Base-by-base conservation (phyloP, 2,797 vertebrate genomes). In the Sebastiscus tertius region DNA sequence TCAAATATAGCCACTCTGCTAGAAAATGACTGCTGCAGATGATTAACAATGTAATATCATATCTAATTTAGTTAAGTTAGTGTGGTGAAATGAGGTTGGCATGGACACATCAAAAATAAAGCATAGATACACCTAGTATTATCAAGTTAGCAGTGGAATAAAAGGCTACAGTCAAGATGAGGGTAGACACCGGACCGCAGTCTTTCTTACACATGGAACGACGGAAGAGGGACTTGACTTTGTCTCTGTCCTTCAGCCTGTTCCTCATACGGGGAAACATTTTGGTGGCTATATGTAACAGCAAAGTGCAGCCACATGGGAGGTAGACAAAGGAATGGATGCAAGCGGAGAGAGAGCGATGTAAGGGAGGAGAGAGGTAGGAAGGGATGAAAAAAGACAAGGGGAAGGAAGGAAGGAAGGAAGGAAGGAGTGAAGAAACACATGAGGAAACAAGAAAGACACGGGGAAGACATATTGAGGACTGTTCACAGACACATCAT, bases 191-290 rank as follows among this genome's bases (percentile, higher is more conserved):
- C 1, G 14, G 62, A 78, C 75, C 63, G n/a, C 61, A 77, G 75
- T 83, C 54, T 84, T 83, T 87, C 93, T 95, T 95, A 95, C 94
- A 95, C 90, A 92, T 87, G 75, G 94, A 94, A 85, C 92, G 94
- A 74, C 87, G 93, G 86, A 94, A 94, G 91, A 95, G 79, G 87
- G 91, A 94, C 90, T 97, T 98, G 97, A 97, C 96, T 98, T 97
- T 98, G 96, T 98, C 97, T 96, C 96, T 97, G 96, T 98, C 97
- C 97, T 97, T 98, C 96, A 97, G 97, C 95, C 96, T 97, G 97
- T 96, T 98, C 97, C 97, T 97, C 96, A 98, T 97, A 96, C 97
- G 97, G 94, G 97, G 97, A 96, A 99, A 97, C 95, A 96, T 97
- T 98, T 97, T 98, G 92, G 96, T 94, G 93, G 96, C 96, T 49